Percentiles rank a stretch among this genome's conserved stretches.
Conservation (phyloP, 2,797 vertebrate genomes). For the Acanthurus leucopareius region DNA sequence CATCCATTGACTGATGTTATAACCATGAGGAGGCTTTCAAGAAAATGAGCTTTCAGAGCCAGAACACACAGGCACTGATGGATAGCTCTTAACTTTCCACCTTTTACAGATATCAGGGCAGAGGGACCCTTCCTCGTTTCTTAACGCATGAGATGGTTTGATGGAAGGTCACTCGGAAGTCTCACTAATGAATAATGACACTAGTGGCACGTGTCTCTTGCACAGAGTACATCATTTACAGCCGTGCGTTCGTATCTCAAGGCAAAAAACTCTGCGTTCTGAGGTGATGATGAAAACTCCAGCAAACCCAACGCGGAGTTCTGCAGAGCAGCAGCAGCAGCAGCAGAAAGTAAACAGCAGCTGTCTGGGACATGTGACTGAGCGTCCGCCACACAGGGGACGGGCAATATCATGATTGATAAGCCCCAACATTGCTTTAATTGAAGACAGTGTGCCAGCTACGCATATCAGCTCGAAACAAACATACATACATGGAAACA, state of each 20-base stretch:
- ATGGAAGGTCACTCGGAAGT: slow-evolving; percentile 10
- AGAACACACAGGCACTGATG: slow-evolving; percentile 59
- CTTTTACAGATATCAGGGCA: slow-evolving; percentile 45
- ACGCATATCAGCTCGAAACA: slow-evolving; percentile 43
- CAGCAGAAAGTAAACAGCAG: slow-evolving; percentile 48
- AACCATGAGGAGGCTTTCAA: slow-evolving; percentile 69
- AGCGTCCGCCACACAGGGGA: slow-evolving; percentile 50
- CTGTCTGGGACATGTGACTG: slow-evolving; percentile 70
- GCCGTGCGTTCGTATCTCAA: not conserved
- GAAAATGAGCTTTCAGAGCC: slow-evolving; percentile 70
- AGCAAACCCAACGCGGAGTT: slow-evolving; percentile 25
- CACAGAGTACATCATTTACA: not conserved
- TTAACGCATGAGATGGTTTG: slow-evolving; percentile 5
- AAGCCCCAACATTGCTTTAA: slow-evolving; percentile 74
- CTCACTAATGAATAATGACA: slow-evolving; percentile 26
- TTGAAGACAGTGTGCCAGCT: slow-evolving; percentile 69
- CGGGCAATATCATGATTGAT: slow-evolving; percentile 79
- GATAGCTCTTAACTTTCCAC: slow-evolving; percentile 62
- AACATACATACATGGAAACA: slow-evolving; percentile 8
- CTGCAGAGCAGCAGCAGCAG: slow-evolving; percentile 15
- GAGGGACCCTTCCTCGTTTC: slow-evolving; percentile 19
- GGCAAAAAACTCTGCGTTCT: not conserved
- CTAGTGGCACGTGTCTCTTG: not conserved
- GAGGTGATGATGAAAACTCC: slow-evolving; percentile 21
- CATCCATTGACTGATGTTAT: slow-evolving; percentile 64